Percentiles rank a stretch among this genome's conserved stretches.
Conservation (phyloP, 2,888 invertebrate genomes). For the Chloromyia formosa region DNA sequence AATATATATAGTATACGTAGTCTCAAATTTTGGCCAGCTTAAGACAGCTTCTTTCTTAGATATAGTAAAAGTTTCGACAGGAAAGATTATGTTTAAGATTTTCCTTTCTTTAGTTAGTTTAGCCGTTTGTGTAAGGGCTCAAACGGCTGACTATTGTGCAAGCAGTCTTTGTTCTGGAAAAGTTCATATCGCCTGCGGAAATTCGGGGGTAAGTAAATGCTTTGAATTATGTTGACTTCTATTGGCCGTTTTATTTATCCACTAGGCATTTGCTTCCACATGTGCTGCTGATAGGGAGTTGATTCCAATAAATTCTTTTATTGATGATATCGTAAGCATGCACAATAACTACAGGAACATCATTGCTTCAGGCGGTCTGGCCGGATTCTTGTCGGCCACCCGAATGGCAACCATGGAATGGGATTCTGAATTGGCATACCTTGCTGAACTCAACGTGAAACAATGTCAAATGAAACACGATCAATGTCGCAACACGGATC, state of each 20-base stretch:
- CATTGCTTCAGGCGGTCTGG: slow-evolving; percentile 9
- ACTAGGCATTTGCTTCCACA: neutral
- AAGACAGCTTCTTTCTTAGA: no score
- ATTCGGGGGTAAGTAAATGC: slow-evolving; percentile 32
- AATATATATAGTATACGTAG: no score
- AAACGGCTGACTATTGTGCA: slow-evolving; percentile 28
- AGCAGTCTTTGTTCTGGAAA: neutral
- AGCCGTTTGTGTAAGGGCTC: neutral
- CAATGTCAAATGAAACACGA: slow-evolving; percentile 44
- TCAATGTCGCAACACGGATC: slow-evolving; percentile 38
- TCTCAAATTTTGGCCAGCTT: no score
- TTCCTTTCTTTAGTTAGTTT: no score
- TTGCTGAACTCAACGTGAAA: slow-evolving; percentile 36
- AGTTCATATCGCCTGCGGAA: slow-evolving; percentile 35
- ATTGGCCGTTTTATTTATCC: no score
- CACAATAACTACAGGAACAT: slow-evolving; percentile 8
- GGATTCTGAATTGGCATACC: slow-evolving; percentile 33
- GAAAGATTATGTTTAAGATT: no score
- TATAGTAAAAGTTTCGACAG: no score
- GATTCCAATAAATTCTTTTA: neutral
- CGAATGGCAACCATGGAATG: slow-evolving; percentile 35
- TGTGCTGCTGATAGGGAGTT: neutral
- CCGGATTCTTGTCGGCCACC: neutral
- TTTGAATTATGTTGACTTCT: no score
- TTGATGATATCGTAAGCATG: neutral